Percentiles rank a stretch among this genome's conserved stretches.
These are phyloP conservation scores for Hirudo medicinalis DNA, from an alignment of 1,140 invertebrate species.

Conservation along the genomic window DNA sequence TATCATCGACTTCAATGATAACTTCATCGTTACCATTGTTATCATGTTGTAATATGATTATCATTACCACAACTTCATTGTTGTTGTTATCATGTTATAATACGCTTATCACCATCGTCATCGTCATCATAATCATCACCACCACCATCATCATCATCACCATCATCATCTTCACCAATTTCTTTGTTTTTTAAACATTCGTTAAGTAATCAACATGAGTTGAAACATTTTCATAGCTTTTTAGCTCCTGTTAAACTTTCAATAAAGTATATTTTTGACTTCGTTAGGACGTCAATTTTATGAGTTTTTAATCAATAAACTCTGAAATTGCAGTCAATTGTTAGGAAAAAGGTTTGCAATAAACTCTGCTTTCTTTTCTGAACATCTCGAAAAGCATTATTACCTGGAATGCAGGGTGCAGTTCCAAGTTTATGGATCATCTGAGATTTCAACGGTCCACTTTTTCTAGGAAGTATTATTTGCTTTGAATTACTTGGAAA, in stretches of 20 bases:
- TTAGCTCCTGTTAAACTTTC: neutral
- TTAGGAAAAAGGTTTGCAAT: no score
- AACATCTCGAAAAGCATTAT: no score
- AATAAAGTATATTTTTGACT: slow-evolving; percentile 2
- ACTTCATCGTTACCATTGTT: neutral
- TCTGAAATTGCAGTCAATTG: no score
- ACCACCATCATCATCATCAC: neutral
- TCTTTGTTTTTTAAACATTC: neutral
- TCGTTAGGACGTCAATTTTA: neutral
- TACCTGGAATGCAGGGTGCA: no score
- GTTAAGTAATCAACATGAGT: no score
- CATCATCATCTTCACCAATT: neutral
- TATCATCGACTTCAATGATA: neutral
- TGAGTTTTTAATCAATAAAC: neutral
- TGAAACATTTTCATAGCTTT: neutral
- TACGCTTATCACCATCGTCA: neutral
- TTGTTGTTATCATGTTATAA: neutral
- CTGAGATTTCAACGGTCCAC: no score
- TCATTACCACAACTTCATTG: neutral
- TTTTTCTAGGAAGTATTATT: no score
- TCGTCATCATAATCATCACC: neutral
- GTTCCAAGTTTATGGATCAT: no score
- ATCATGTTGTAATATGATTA: no score
- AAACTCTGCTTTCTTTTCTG: no score
- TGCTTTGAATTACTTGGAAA: no score